Evolutionary conservation across 2,888 invertebrate species (phyloP).

Genomic region (Epirrhoe tristata): DNA sequence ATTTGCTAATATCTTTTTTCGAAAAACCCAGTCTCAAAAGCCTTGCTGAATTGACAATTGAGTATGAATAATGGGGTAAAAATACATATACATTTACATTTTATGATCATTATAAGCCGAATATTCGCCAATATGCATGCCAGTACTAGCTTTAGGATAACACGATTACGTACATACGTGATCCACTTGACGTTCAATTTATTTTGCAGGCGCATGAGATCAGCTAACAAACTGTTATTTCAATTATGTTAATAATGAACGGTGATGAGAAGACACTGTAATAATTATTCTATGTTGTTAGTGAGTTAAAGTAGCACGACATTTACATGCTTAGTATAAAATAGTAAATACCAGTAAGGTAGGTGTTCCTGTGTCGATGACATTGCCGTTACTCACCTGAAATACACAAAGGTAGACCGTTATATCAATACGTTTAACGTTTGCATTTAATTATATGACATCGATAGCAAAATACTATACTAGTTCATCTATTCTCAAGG

Average conservation of each 20-base stretch:
- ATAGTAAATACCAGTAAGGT: slow-evolving; percentile 82
- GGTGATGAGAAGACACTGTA: slow-evolving; percentile 27
- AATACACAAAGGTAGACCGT: slow-evolving; percentile 51
- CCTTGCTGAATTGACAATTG: too few species aligned
- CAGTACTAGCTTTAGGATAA: slow-evolving; percentile 19
- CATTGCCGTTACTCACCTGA: slow-evolving; percentile 86
- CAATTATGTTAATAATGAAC: slow-evolving; percentile 40
- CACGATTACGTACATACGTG: slow-evolving; percentile 14
- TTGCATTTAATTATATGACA: slow-evolving; percentile 11
- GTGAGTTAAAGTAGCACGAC: slow-evolving; percentile 37
- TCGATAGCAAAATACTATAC: neutral
- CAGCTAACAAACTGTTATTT: slow-evolving; percentile 41
- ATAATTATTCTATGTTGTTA: slow-evolving; percentile 33
- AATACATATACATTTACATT: neutral
- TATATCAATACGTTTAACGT: slow-evolving; percentile 21
- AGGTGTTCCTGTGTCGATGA: slow-evolving; percentile 84
- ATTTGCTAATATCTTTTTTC: too few species aligned
- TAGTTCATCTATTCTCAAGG: slow-evolving; percentile 7
- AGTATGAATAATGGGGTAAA: too few species aligned
- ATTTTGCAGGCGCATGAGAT: slow-evolving; percentile 45
- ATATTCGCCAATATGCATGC: slow-evolving; percentile 32
- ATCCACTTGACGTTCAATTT: slow-evolving; percentile 37
- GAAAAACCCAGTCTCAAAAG: too few species aligned
- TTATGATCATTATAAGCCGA: neutral
- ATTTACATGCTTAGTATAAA: slow-evolving; percentile 63